Evolutionary conservation across 2,113 vertebrate species (phyloP), one percentile per base, ranked within the genome.

Genomic region (Ictidomys tridecemlineatus): DNA sequence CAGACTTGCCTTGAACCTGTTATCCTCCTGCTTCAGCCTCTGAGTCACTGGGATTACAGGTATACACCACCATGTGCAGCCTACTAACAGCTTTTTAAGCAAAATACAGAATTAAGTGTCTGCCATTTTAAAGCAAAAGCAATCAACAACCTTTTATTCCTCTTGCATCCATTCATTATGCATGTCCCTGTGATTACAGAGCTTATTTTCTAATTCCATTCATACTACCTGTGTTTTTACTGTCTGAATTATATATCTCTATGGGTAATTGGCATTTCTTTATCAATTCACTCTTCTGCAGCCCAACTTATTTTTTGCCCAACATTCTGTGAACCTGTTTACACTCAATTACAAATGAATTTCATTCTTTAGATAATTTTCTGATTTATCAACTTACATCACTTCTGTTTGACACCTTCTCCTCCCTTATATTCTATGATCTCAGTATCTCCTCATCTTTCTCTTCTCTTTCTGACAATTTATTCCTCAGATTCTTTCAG

Each of bases 281-380:
- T 20, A 63, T 53, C 30, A 80, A 32, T 72, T 80, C 13, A 80
- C 8, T 28, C 48, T 24, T 58, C 11, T 39, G 45, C 70, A 79
- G 42, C 22, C 28, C 6, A 22, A 32, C 16, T 77, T 37, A 70
- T 11, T 78, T 69, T 89, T n/a, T 51, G 8, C 4, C 7, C 2
- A 32, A 34, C 2, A 16, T 82, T 84, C 32, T 95, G 3, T 67
- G n/a, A 88, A 94, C 65, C 28, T 53, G 16, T 37, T 69, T 70
- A 74, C 0, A 72, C 4, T 79, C 83, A n/a, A 61, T 73, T 90
- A 51, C 80, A 93, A 89, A 76, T 67, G 17, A 65, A 56, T 76
- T 1, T 26, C 48, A 72, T 56, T 24, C 14, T 84, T 82, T 42
- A 63, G 3, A 78, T 4, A 14, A 22, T 34, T 94, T 69, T 67